These are phyloP conservation scores for Peromyscus nudipes DNA, from an alignment of 2,797 vertebrate species.

Conservation along the genomic window DNA sequence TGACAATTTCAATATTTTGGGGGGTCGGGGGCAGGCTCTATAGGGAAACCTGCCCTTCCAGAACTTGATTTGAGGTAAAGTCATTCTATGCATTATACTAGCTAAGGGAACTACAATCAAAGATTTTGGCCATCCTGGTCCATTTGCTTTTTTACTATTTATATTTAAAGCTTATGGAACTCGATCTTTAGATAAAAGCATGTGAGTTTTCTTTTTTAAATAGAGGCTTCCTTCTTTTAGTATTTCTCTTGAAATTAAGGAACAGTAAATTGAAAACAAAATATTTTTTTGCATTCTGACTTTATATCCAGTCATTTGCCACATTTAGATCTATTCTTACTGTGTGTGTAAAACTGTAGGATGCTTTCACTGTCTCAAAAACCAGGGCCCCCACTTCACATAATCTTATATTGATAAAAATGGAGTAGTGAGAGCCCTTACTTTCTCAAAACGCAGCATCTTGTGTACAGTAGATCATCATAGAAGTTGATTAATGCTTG, in stretches of 20 bases:
- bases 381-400: too few relatives aligned
- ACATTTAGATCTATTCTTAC: not conserved
- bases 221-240: not conserved
- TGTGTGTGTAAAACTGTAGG: too few relatives aligned
- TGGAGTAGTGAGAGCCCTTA: too few relatives aligned
- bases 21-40: accelerated
- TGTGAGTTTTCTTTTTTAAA: not conserved
- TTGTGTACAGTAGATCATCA: not conserved
- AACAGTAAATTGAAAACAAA: not conserved
- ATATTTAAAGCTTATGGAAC: accelerated
- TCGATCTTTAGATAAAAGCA: not conserved
- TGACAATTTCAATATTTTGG: not conserved
- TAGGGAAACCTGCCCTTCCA: accelerated
- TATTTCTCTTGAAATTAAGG: not conserved
- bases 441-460: not conserved
- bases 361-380: not conserved
- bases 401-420: not conserved
- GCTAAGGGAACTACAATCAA: not conserved
- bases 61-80: too few relatives aligned
- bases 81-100: accelerated
- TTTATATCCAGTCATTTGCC: not conserved
- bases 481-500: not conserved
- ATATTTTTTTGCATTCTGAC: not conserved
- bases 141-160: not conserved
- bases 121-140: too few relatives aligned